These are phyloP conservation scores for Drosophila lowei DNA, from an alignment of 1,140 invertebrate species.

Conservation along the genomic window DNA sequence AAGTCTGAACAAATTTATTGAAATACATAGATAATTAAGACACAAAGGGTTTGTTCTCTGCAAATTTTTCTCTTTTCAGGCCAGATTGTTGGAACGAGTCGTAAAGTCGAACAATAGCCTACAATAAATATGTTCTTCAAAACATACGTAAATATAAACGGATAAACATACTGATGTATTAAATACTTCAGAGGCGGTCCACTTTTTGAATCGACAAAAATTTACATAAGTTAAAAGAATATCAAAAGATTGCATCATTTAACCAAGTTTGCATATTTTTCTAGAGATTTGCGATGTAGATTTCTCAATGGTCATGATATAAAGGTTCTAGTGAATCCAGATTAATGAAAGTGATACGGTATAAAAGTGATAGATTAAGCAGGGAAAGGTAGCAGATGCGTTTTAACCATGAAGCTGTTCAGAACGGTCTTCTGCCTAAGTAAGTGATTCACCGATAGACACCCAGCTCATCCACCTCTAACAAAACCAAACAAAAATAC, in stretches of 20 bases:
- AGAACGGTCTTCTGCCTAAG: conserved; percentile 48
- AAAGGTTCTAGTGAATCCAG: conserved; percentile 69
- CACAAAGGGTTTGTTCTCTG: conserved; percentile 39
- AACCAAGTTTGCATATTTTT: conserved; percentile 29
- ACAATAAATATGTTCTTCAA: conserved; percentile 39
- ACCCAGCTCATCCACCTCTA: too few species aligned
- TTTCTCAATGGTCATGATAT: conserved; percentile 57
- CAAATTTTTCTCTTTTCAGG: conserved; percentile 13
- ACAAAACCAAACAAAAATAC: conserved; percentile 47
- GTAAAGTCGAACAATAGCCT: conserved; percentile 20
- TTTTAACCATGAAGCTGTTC: conserved; percentile 55
- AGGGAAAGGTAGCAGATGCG: conserved; percentile 50
- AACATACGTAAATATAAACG: background rate
- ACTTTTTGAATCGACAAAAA: conserved; percentile 34
- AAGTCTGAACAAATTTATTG: conserved; percentile 36
- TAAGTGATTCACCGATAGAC: conserved; percentile 27
- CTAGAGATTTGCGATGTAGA: conserved; percentile 35
- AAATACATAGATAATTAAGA: conserved; percentile 44
- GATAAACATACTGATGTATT: conserved; percentile 13
- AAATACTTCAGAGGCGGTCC: conserved; percentile 38
- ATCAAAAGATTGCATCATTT: conserved; percentile 29
- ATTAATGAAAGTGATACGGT: conserved; percentile 68
- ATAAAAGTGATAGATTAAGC: conserved; percentile 55
- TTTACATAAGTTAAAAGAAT: conserved; percentile 40
- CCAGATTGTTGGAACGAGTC: conserved; percentile 5